Evolutionary conservation across 1,140 invertebrate species (phyloP).

Genomic region (Drosophila pectinifera): DNA sequence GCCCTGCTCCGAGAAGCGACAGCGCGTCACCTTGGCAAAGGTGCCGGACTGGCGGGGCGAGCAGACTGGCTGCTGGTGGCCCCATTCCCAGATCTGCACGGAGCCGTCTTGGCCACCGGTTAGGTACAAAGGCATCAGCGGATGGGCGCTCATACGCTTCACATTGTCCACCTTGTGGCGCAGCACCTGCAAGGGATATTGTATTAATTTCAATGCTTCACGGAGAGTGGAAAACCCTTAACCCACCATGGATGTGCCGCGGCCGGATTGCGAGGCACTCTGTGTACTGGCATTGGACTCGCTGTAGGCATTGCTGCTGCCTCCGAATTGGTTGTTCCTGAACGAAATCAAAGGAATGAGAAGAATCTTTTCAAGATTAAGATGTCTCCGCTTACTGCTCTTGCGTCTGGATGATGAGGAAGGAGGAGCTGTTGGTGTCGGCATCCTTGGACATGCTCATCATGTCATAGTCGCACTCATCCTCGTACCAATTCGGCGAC

Average conservation of each 20-base stretch:
- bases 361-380: too few species aligned
- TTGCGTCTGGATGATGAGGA: slow-evolving; percentile 96
- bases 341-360: not conserved
- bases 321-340: slow-evolving; percentile 61
- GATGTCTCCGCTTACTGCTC: slow-evolving; percentile 74
- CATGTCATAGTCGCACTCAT: slow-evolving; percentile 98
- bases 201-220: slow-evolving; percentile 13
- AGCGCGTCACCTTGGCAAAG: slow-evolving; percentile 97
- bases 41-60: slow-evolving; percentile 92
- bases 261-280: slow-evolving; percentile 92
- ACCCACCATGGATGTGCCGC: slow-evolving; percentile 94
- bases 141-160: slow-evolving; percentile 97
- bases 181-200: slow-evolving; percentile 87
- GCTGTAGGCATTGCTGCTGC: slow-evolving; percentile 45
- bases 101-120: slow-evolving; percentile 99
- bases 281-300: slow-evolving; percentile 72
- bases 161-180: slow-evolving; percentile 97
- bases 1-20: slow-evolving; percentile 97
- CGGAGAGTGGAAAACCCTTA: not conserved
- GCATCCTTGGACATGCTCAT: slow-evolving; percentile 93
- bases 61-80: slow-evolving; percentile 94
- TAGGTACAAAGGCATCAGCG: slow-evolving; percentile 96
- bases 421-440: slow-evolving; percentile 92
- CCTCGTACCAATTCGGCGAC: slow-evolving; percentile 95
- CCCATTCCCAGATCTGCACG: slow-evolving; percentile 99